phyloP scores from a whole-genome alignment of 2,888 invertebrate species.

The Ormyrus thymus region DNA sequence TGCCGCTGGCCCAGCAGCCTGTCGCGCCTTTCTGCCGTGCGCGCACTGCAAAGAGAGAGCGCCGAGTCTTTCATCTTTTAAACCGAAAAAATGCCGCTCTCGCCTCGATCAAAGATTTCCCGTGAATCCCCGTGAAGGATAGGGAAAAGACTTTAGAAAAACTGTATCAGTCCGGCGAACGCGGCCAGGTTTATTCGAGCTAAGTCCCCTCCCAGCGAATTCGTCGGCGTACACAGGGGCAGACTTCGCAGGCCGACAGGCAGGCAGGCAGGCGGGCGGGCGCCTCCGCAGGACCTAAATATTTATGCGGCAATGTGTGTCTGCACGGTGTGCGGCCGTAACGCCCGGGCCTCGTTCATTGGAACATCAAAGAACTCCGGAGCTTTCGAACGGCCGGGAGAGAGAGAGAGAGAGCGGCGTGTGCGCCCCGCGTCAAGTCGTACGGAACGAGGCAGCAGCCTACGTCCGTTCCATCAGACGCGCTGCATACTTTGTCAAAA shows the following conservation, averaged over 20 bases:
- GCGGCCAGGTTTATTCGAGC: background rate
- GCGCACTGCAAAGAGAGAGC: slow-evolving; percentile 44
- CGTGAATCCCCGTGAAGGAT: no score
- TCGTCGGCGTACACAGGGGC: background rate
- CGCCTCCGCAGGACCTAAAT: slow-evolving; percentile 63
- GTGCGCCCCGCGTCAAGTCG: slow-evolving; percentile 36
- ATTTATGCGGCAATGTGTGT: slow-evolving; percentile 71
- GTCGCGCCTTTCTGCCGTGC: background rate
- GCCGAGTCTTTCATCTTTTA: no score
- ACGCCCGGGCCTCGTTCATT: slow-evolving; percentile 37
- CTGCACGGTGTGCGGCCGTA: slow-evolving; percentile 58
- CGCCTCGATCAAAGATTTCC: slow-evolving; percentile 31
- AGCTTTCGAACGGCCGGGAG: slow-evolving; percentile 5
- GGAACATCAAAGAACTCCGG: slow-evolving; percentile 70
- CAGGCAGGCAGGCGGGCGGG: background rate
- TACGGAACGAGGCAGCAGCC: slow-evolving; percentile 19
- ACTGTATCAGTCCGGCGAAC: background rate
- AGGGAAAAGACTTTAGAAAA: slow-evolving; percentile 31
- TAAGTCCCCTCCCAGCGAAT: background rate
- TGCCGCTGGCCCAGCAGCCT: slow-evolving; percentile 63
- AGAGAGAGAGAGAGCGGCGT: background rate
- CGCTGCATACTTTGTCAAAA: slow-evolving; percentile 71
- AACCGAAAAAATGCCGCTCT: slow-evolving; percentile 40
- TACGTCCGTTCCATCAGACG: slow-evolving; percentile 52
- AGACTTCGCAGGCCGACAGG: background rate